phyloP scores from a whole-genome alignment of 1,140 invertebrate species.

The Pissodes strobi region DNA sequence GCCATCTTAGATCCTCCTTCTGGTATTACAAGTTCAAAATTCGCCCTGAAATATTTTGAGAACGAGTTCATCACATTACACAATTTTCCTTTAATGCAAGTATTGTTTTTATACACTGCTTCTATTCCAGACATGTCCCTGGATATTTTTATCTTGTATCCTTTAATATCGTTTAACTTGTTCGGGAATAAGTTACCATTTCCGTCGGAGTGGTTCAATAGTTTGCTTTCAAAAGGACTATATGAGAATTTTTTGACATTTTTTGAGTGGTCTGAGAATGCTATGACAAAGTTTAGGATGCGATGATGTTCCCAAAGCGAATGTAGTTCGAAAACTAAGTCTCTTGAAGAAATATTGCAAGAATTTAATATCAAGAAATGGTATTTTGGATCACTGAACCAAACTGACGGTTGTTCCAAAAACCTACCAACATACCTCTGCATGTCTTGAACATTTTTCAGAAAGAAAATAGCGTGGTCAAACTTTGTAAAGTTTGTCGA shows the following conservation, averaged over 20 bases:
- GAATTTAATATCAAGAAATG: slow-evolving; percentile 1
- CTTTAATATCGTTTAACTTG: slow-evolving; percentile 9
- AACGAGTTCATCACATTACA: slow-evolving; percentile 7
- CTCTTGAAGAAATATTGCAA: too few relatives aligned
- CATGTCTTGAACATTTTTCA: slow-evolving; percentile 3
- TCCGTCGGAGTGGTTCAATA: neutral
- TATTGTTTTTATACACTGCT: neutral
- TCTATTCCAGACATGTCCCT: neutral
- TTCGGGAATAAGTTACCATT: neutral
- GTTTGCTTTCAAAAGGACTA: slow-evolving; percentile 6
- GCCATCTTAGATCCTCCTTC: neutral
- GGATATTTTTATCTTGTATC: slow-evolving; percentile 6
- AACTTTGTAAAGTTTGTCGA: neutral
- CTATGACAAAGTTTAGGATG: neutral
- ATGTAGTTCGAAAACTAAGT: too few relatives aligned
- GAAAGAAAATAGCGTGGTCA: slow-evolving; percentile 3
- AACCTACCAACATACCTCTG: neutral
- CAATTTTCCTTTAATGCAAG: neutral
- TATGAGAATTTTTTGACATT: slow-evolving; percentile 4
- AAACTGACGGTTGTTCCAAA: neutral
- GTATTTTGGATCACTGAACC: slow-evolving; percentile 1
- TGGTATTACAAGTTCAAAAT: neutral
- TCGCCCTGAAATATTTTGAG: slow-evolving; percentile 7
- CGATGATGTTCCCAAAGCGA: neutral
- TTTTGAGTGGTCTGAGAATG: neutral